A percentile compares a stretch with the other conserved stretches of the same genome.
Conservation (phyloP, 2,113 vertebrate species). For the Bagarius yarrelli region DNA sequence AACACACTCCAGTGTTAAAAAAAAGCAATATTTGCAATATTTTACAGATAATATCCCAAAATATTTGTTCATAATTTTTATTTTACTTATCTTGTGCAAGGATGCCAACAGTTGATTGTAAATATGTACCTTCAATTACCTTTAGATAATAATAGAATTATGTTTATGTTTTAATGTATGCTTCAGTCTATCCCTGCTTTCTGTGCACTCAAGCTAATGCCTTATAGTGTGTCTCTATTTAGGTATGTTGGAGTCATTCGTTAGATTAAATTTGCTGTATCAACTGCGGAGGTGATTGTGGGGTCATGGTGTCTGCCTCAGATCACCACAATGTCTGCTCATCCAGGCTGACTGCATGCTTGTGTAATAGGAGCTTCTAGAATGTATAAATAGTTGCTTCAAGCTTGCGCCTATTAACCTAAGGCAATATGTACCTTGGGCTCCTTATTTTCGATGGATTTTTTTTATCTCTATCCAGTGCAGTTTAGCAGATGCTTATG, state of each 20-base stretch:
- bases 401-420: conserved; percentile 58
- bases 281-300: conserved; percentile 79
- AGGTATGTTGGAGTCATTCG: conserved; percentile 6
- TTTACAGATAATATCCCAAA: no score
- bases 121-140: background rate
- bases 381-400: conserved; percentile 72
- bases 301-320: conserved; percentile 90
- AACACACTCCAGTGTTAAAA: background rate
- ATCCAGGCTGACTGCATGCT: conserved; percentile 54
- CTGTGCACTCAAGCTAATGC: conserved; percentile 40
- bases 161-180: background rate
- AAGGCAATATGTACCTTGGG: conserved; percentile 48
- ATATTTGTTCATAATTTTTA: background rate
- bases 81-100: background rate
- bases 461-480: conserved; percentile 52
- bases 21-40: no score
- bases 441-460: conserved; percentile 61
- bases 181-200: conserved; percentile 33
- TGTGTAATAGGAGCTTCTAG: conserved; percentile 73
- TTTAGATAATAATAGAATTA: background rate
- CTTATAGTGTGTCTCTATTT: conserved; percentile 26
- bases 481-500: conserved; percentile 13
- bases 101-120: background rate
- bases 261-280: conserved; percentile 55
- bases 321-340: conserved; percentile 69